Conservation (phyloP, 2,797 vertebrate genomes). For the Chloroceryle amazona region DNA sequence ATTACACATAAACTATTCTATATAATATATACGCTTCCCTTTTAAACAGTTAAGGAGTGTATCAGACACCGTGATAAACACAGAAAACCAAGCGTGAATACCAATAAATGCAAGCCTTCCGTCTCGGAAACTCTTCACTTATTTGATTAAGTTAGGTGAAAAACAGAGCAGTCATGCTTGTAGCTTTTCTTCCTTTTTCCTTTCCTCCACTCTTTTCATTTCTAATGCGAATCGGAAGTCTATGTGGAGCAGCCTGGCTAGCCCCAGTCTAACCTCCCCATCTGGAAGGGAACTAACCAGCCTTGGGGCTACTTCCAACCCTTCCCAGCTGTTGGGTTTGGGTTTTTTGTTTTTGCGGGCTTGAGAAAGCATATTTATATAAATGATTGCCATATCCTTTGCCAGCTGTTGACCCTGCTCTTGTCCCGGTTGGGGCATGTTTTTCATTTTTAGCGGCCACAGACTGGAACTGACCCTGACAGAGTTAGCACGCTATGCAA, state of each 20-base stretch:
- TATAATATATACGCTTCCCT: slow-evolving; percentile 63
- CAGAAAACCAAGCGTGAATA: slow-evolving; percentile 85
- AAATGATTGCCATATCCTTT: slow-evolving; percentile 99
- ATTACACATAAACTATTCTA: slow-evolving; percentile 75
- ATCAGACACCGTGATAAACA: slow-evolving; percentile 81
- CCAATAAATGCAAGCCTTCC: slow-evolving; percentile 96
- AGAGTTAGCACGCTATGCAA: slow-evolving; percentile 88
- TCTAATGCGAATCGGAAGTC: slow-evolving; percentile 99
- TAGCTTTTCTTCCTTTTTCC: slow-evolving; percentile 96
- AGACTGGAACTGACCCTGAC: slow-evolving; percentile 87
- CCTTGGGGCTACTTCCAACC: slow-evolving; percentile 99
- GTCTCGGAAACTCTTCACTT: slow-evolving; percentile 96
- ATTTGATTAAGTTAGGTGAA: slow-evolving; percentile 98
- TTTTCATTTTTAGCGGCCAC: slow-evolving; percentile 93
- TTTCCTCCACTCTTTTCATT: slow-evolving; percentile 92
- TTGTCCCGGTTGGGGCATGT: slow-evolving; percentile 90
- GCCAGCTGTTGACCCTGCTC: slow-evolving; percentile 99
- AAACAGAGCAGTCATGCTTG: slow-evolving; percentile 97
- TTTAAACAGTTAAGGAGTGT: slow-evolving; percentile 76
- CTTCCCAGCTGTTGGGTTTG: slow-evolving; percentile 99
- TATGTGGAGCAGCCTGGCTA: slow-evolving; percentile 93
- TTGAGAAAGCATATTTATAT: slow-evolving; percentile 99
- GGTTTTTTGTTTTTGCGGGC: slow-evolving; percentile 94
- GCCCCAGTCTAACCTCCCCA: slow-evolving; percentile 98
- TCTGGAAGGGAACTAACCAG: slow-evolving; percentile 99